phyloP scores from a whole-genome alignment of 2,888 invertebrate genomes.

The Rhagonycha lutea region DNA sequence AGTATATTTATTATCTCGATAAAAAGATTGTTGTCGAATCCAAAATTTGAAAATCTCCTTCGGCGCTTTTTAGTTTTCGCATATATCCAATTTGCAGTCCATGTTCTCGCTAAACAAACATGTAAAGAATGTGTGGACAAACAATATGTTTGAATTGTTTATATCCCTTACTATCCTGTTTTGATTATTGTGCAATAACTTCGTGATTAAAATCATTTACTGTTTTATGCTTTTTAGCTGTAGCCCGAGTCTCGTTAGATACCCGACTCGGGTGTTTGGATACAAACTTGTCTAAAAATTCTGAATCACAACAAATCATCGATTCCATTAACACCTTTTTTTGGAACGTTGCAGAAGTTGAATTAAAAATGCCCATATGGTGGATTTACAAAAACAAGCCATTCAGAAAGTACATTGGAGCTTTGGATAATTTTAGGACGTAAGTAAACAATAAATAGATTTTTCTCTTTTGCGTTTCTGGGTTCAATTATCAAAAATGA shows the following conservation, averaged over 20 bases:
- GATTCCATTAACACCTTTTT: constrained; percentile 77
- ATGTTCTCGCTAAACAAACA: no score
- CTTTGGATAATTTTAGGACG: constrained; percentile 74
- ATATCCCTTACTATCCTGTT: no score
- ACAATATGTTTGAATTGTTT: no score
- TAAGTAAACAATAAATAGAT: constrained; percentile 50
- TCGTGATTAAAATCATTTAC: no score
- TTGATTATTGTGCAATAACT: no score
- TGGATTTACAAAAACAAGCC: constrained; percentile 71
- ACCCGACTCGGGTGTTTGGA: constrained; percentile 77
- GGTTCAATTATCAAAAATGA: neutral
- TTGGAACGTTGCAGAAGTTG: constrained; percentile 75
- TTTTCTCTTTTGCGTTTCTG: no score
- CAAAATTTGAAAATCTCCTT: neutral
- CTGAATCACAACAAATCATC: constrained; percentile 77
- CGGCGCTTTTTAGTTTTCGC: constrained; percentile 1
- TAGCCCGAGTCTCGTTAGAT: constrained; percentile 80
- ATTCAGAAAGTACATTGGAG: constrained; percentile 71
- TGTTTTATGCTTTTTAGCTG: constrained; percentile 61
- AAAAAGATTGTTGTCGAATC: neutral
- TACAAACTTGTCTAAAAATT: constrained; percentile 54
- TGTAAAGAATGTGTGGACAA: no score
- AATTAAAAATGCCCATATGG: constrained; percentile 77
- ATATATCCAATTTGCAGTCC: no score
- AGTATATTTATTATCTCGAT: no score